Evolutionary conservation across 2,797 vertebrate genomes (phyloP).

Genomic region (Epinephelus awoara): DNA sequence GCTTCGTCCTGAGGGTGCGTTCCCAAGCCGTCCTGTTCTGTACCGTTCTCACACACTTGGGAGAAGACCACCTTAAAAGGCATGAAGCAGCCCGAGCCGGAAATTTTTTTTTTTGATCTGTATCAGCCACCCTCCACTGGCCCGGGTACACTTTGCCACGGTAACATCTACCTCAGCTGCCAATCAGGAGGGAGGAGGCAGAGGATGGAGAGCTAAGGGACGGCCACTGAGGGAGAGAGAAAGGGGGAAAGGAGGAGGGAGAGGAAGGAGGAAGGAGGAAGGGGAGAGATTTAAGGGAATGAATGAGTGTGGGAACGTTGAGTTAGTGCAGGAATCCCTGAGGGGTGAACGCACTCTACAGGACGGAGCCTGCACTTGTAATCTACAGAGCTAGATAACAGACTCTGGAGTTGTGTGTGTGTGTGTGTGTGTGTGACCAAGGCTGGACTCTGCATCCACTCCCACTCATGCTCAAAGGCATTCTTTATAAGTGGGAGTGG

Average conservation of each 20-base stretch:
- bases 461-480: conserved; percentile 18
- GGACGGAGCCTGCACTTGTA: conserved; percentile 49
- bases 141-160: conserved; percentile 26
- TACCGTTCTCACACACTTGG: conserved; percentile 15
- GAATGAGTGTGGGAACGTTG: conserved; percentile 53
- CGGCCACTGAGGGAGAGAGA: neutral
- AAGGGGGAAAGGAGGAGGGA: neutral
- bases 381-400: conserved; percentile 64
- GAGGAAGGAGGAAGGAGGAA: neutral
- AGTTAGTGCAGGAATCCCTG: conserved; percentile 61
- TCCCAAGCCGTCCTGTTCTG: conserved; percentile 11
- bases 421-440: conserved; percentile 30
- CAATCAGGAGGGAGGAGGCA: conserved; percentile 53
- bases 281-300: conserved; percentile 29
- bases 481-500: conserved; percentile 27
- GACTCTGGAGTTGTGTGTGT: conserved; percentile 17
- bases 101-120: conserved; percentile 59
- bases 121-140: conserved; percentile 62
- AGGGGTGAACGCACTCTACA: conserved; percentile 48
- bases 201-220: conserved; percentile 41
- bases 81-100: conserved; percentile 34
- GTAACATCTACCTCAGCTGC: conserved; percentile 50
- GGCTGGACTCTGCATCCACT: conserved; percentile 47
- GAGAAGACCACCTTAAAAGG: conserved; percentile 73
- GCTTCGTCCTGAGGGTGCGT: conserved; percentile 25